These are phyloP conservation scores for Cnemophilus loriae DNA, from an alignment of 2,113 vertebrate genomes.

Conservation along the genomic window DNA sequence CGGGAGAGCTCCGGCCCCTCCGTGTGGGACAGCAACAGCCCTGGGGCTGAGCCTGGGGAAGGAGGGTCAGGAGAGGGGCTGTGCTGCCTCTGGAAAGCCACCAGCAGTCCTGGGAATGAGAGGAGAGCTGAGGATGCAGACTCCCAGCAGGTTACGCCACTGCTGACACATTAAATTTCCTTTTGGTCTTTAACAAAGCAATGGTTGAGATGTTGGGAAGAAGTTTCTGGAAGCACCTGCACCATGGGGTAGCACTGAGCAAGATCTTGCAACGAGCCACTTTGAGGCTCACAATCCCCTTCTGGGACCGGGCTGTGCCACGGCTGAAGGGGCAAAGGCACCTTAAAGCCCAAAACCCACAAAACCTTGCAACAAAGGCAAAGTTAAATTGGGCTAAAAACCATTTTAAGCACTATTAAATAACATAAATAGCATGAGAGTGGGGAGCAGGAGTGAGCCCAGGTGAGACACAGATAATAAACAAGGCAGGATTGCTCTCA, in stretches of 20 bases:
- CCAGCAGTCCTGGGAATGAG: neutral
- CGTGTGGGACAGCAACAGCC: neutral
- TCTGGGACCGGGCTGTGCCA: neutral
- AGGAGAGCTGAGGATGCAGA: neutral
- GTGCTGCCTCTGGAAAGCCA: neutral
- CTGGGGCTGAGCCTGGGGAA: rapidly evolving
- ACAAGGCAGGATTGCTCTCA: neutral
- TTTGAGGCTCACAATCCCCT: neutral
- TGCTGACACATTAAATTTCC: rapidly evolving
- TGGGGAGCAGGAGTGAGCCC: neutral
- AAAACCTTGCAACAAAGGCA: neutral
- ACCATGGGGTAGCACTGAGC: rapidly evolving
- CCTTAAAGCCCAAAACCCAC: neutral
- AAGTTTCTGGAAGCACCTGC: neutral
- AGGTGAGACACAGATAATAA: neutral
- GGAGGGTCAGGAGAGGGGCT: neutral
- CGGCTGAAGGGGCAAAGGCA: neutral
- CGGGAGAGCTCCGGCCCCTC: neutral
- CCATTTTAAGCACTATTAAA: neutral
- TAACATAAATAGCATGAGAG: neutral
- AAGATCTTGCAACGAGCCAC: neutral
- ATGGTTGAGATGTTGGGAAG: neutral
- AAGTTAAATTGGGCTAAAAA: neutral
- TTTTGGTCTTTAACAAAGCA: neutral
- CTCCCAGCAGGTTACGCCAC: neutral